phyloP scores from a whole-genome alignment of 2,888 invertebrate genomes.

The Steinernema scapterisci region DNA sequence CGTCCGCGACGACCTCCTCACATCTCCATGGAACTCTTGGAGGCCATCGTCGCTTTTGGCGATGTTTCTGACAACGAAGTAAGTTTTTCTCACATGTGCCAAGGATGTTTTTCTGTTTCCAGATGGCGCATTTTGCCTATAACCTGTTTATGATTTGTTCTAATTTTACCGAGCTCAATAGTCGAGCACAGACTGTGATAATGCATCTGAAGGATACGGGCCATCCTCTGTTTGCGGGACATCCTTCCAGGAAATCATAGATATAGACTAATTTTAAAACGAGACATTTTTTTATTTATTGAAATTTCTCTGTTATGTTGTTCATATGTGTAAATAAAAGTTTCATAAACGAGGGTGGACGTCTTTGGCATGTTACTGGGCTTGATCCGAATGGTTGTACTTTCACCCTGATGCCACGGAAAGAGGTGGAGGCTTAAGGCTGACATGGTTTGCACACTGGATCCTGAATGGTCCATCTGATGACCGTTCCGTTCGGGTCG shows the following conservation, averaged over 20 bases:
- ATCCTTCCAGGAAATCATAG: conserved; percentile 10
- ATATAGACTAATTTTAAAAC: neutral
- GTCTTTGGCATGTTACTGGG: too few species aligned
- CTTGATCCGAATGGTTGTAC: too few species aligned
- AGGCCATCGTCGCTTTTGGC: conserved; percentile 1
- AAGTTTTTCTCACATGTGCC: conserved; percentile 7
- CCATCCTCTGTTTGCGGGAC: conserved; percentile 26
- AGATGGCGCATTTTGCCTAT: conserved; percentile 8
- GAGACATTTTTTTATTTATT: neutral
- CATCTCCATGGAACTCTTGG: neutral
- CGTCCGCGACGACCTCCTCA: neutral
- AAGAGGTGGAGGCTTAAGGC: too few species aligned
- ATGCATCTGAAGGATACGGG: conserved; percentile 8
- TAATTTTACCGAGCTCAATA: conserved; percentile 6
- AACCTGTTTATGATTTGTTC: neutral
- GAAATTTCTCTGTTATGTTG: neutral
- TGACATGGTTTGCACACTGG: too few species aligned
- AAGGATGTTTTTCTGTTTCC: too few species aligned
- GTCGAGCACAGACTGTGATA: conserved; percentile 2
- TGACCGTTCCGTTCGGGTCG: too few species aligned
- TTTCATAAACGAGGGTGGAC: too few species aligned
- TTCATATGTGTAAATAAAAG: conserved; percentile 3
- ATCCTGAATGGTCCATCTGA: too few species aligned
- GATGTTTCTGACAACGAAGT: conserved; percentile 4
- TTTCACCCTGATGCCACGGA: too few species aligned